These are phyloP conservation scores for Leptoclinus maculatus DNA, from an alignment of 2,797 vertebrate genomes.

Conservation along the genomic window DNA sequence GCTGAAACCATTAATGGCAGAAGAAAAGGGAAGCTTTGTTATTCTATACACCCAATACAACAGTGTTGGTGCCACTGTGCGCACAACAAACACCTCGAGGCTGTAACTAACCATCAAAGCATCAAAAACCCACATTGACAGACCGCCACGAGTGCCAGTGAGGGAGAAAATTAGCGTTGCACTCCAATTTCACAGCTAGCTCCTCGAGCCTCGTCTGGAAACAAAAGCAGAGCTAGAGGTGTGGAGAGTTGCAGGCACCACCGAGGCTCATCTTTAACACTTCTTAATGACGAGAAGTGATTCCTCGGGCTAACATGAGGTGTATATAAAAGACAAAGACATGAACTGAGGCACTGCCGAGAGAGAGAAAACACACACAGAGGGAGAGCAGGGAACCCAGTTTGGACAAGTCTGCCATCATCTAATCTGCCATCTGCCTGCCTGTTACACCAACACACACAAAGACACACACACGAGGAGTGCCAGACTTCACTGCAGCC, in stretches of 20 bases:
- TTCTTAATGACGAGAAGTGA: slow-evolving; percentile 22
- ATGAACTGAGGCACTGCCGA: neutral
- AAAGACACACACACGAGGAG: slow-evolving; percentile 3
- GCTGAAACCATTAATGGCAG: neutral
- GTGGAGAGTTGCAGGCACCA: slow-evolving; percentile 24
- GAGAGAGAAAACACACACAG: slow-evolving; percentile 28
- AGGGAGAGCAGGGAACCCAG: slow-evolving; percentile 40
- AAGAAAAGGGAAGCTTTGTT: neutral
- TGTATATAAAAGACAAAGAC: slow-evolving; percentile 52
- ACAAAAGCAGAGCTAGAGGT: slow-evolving; percentile 58
- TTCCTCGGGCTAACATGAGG: slow-evolving; percentile 40
- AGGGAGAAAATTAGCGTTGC: slow-evolving; percentile 56
- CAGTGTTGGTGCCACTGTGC: neutral
- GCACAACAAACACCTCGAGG: slow-evolving; percentile 31
- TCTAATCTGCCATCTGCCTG: slow-evolving; percentile 82
- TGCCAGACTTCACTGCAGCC: slow-evolving; percentile 60
- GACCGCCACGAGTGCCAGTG: slow-evolving; percentile 40
- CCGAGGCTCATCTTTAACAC: slow-evolving; percentile 27
- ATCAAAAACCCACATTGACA: slow-evolving; percentile 66
- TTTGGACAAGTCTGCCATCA: slow-evolving; percentile 62
- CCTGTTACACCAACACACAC: slow-evolving; percentile 29
- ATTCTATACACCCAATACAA: slow-evolving; percentile 5
- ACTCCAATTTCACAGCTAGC: slow-evolving; percentile 65
- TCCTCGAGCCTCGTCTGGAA: slow-evolving; percentile 40
- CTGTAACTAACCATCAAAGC: slow-evolving; percentile 48